Conservation (phyloP, 2,113 vertebrate genomes). For the Oreochromis tanganicae region DNA sequence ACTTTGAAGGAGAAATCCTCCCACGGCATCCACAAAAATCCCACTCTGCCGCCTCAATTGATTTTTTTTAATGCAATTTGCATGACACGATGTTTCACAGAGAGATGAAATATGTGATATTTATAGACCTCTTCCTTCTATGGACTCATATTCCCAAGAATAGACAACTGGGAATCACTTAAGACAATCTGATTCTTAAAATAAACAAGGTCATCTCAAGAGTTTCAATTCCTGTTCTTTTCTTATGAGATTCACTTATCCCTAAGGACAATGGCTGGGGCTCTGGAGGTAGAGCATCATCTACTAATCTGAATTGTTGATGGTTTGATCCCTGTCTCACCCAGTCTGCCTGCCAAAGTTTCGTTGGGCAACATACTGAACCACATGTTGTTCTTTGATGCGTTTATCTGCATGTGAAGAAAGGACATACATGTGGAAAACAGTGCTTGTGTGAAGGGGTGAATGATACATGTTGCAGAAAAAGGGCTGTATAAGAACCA, state of each 20-base stretch:
- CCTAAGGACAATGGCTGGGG: not conserved
- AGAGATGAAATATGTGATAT: slow-evolving; percentile 1
- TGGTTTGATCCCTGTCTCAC: not conserved
- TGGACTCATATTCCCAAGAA: slow-evolving; percentile 6
- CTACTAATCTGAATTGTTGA: not conserved
- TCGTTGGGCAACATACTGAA: not conserved
- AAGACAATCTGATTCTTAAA: not conserved
- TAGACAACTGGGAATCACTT: slow-evolving; percentile 18
- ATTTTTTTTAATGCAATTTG: not conserved
- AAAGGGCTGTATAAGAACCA: not conserved
- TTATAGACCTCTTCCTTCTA: slow-evolving; percentile 16
- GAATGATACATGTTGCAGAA: not conserved
- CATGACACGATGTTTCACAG: not conserved
- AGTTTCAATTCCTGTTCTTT: not conserved
- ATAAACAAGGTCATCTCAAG: not conserved
- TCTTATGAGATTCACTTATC: not conserved
- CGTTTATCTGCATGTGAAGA: not conserved
- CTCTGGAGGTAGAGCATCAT: not conserved
- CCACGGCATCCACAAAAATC: slow-evolving; percentile 12
- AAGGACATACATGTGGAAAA: not conserved
- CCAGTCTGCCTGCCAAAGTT: not conserved
- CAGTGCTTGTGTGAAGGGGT: not conserved
- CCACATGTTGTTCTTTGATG: not conserved
- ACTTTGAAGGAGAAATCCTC: slow-evolving; percentile 25
- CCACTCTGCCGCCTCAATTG: not conserved